Percentiles rank a stretch among this genome's conserved stretches.
Evolutionary conservation across 2,797 vertebrate genomes (phyloP).

Genomic region (Acomys russatus): DNA sequence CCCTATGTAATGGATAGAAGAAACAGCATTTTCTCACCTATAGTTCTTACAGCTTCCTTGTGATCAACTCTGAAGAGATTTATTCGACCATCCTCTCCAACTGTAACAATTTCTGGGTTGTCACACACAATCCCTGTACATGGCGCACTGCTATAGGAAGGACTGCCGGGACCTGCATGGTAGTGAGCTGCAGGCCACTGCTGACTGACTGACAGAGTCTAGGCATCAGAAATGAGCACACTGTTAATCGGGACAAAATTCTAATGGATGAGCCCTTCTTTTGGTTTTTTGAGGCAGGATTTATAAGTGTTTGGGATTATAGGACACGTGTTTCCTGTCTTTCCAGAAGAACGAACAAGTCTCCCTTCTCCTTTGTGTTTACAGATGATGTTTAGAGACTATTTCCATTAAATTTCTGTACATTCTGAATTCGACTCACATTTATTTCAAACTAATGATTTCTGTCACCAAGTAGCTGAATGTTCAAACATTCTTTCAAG

Average conservation of each 20-base stretch:
- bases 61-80: slow-evolving; percentile 95
- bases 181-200: slow-evolving; percentile 93
- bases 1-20: not conserved
- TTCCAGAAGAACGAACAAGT: slow-evolving; percentile 38
- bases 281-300: not conserved
- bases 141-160: slow-evolving; percentile 91
- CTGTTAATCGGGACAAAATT: not conserved
- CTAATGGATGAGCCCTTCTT: not conserved
- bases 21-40: slow-evolving; percentile 90
- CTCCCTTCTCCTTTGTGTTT: slow-evolving; percentile 4
- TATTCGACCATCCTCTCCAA: slow-evolving; percentile 97
- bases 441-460: slow-evolving; percentile 28
- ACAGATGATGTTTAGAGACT: slow-evolving; percentile 21
- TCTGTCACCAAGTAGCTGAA: slow-evolving; percentile 9
- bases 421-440: not conserved
- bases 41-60: slow-evolving; percentile 91
- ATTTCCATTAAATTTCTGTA: slow-evolving; percentile 21
- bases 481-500: slow-evolving; percentile 45
- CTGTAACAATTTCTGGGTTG: slow-evolving; percentile 96
- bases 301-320: not conserved
- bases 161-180: slow-evolving; percentile 86
- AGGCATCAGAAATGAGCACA: not conserved
- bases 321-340: not conserved
- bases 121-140: slow-evolving; percentile 95
- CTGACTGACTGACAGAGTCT: slow-evolving; percentile 93